Conservation (phyloP, 2,113 vertebrate genomes). For the Halcyon malimbica region DNA sequence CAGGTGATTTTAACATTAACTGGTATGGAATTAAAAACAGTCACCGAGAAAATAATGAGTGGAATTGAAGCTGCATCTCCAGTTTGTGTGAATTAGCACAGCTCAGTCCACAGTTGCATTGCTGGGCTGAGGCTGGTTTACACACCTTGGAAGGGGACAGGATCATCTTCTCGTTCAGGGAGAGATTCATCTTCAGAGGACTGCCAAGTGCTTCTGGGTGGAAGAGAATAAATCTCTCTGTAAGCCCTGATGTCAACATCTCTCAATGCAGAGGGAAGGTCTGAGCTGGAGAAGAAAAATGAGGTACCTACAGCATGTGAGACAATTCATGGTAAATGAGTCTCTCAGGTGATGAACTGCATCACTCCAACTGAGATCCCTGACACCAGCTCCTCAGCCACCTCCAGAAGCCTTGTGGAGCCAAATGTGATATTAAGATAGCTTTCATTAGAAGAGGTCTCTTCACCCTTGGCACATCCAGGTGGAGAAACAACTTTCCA, state of each 20-base stretch:
- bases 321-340: not conserved
- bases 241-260: not conserved
- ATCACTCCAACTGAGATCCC: not conserved
- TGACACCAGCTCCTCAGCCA: not conserved
- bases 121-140: not conserved
- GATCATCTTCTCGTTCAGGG: not conserved
- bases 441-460: not conserved
- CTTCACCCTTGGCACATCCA: not conserved
- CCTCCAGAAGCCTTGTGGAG: not conserved
- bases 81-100: not conserved
- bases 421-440: not conserved
- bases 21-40: not conserved
- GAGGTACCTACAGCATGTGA: accelerated
- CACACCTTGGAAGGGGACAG: accelerated
- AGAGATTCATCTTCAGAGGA: not conserved
- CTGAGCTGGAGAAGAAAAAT: not conserved
- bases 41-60: not conserved
- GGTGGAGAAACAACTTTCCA: not conserved
- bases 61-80: not conserved
- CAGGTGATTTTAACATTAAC: not conserved
- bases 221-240: not conserved
- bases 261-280: too few species aligned
- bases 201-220: not conserved
- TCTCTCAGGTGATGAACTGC: not conserved
- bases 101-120: accelerated